Evolutionary conservation across 2,888 invertebrate species (phyloP), one percentile per base, ranked within the genome.

Genomic region (Nomada goodeniana): DNA sequence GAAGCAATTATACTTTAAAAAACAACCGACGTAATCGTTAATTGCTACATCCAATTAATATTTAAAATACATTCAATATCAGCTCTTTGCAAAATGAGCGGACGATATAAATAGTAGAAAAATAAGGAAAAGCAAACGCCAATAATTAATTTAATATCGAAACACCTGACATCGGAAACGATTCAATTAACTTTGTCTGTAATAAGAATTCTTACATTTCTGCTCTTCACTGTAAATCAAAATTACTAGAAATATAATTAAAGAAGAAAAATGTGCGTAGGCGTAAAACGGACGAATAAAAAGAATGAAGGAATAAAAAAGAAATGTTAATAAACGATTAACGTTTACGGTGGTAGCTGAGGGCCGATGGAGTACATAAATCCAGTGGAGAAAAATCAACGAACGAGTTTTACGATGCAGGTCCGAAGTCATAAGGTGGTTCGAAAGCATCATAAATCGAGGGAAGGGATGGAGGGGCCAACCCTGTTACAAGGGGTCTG

Each of bases 401-500:
- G 79, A 61, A 57, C 55, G 42, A 61, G 55, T 80, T 73, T 67
- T 68, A 80, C 68, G 68, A 80, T 80, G 72, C 80, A 55, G 29
- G 67, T 55, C 65, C 55, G 50, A 67, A 67, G 80, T 72, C 71
- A 72, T 65, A 80, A 80, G 72, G 80, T 80, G 80, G 80, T 80
- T 80, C 68, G 73, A 73, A 73, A 73, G 73, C 73, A 80, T 80
- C 80, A 57, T 80, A 80, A 80, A 80, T 73, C 52, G 61, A 60
- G 67, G 55, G 60, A 73, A 68, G 55, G 80, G 64, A 26, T 20
- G 57, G 60, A 72, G 61, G 72, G 61, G 73, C 36, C 73, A 57
- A 63, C 67, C 80, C 67, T 68, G 73, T 55, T 69, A 52, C 47
- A 59, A 75, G 81, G 81, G 74, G 74, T 57, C 81, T 60, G 74